phyloP scores from a whole-genome alignment of 2,888 invertebrate genomes.

The Drosophila stalkeri region DNA sequence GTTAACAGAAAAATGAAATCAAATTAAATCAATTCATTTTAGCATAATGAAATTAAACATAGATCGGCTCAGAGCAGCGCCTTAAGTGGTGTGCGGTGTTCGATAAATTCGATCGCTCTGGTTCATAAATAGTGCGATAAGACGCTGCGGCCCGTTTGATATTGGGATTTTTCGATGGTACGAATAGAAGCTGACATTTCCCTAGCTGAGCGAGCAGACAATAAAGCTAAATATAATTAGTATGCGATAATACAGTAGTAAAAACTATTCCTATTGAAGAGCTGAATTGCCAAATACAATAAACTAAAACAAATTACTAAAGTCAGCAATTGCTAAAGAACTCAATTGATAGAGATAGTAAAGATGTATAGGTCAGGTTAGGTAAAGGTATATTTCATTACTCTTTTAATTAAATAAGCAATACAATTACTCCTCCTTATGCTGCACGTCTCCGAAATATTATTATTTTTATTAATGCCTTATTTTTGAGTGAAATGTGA shows the following conservation, averaged over 20 bases:
- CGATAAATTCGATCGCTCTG: slow-evolving; percentile 57
- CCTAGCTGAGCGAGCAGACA: slow-evolving; percentile 1
- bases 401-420: too few species aligned
- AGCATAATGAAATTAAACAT: slow-evolving; percentile 78
- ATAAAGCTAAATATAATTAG: slow-evolving; percentile 17
- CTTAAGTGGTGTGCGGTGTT: slow-evolving; percentile 67
- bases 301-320: neutral
- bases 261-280: slow-evolving; percentile 1
- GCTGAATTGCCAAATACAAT: neutral
- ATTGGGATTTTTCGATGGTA: slow-evolving; percentile 23
- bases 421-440: too few species aligned
- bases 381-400: too few species aligned
- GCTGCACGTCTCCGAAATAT: too few species aligned
- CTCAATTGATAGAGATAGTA: neutral
- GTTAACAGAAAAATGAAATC: slow-evolving; percentile 48
- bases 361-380: too few species aligned
- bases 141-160: slow-evolving; percentile 75
- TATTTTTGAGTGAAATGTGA: too few species aligned
- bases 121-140: slow-evolving; percentile 80
- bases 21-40: slow-evolving; percentile 69
- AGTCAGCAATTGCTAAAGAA: neutral
- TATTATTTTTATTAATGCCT: too few species aligned
- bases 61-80: slow-evolving; percentile 38
- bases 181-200: slow-evolving; percentile 33
- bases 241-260: slow-evolving; percentile 25